Evolutionary conservation across 2,113 vertebrate species (phyloP), one percentile per base, ranked within the genome.

Genomic region (Neopipo cinnamomea): DNA sequence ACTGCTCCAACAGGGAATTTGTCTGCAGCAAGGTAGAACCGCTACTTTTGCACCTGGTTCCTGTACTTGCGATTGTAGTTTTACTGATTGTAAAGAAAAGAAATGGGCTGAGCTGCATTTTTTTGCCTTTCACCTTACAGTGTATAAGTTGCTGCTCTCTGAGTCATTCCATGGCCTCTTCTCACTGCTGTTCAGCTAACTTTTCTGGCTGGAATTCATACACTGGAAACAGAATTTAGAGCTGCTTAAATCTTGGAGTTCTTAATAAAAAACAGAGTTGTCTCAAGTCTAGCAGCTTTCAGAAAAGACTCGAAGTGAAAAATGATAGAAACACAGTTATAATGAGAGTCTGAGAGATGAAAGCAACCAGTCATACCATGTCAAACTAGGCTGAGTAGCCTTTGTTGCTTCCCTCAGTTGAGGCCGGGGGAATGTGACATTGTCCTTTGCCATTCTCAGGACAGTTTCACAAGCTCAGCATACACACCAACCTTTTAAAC

Each of bases 401-500:
- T 91, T 53, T 79, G 39, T 47, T 71, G 9, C 22, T 93, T 84
- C 33, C 11, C 23, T 85, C 14, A 4, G 27, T 58, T 95, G 62
- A 70, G 47, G 14, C 17, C 53, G 33, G 28, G 22, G 27, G 8
- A 50, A 85, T 67, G 35, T 87, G 62, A n/a, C 27, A 37, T 62
- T 44, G 56, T 91, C 14, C 53, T 80, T 78, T 91, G 79, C 77
- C 55, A 47, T 77, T 84, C 79, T 58, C n/a, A 58, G 78, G 66
- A 85, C n/a, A 33, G 14, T 93, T 95, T 59, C 56, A 95, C 56
- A 63, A 91, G 46, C 46, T 66, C 30, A 86, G 78, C 58, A 82
- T 77, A 59, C 41, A 91, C 73, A 85, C 73, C 56, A 93, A 1
- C 53, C 73, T 95, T 96, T 93, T 91, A 91, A 94, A 85, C 25